These are phyloP conservation scores for Acanthopagrus latus DNA, from an alignment of 2,797 vertebrate genomes.

Conservation along the genomic window DNA sequence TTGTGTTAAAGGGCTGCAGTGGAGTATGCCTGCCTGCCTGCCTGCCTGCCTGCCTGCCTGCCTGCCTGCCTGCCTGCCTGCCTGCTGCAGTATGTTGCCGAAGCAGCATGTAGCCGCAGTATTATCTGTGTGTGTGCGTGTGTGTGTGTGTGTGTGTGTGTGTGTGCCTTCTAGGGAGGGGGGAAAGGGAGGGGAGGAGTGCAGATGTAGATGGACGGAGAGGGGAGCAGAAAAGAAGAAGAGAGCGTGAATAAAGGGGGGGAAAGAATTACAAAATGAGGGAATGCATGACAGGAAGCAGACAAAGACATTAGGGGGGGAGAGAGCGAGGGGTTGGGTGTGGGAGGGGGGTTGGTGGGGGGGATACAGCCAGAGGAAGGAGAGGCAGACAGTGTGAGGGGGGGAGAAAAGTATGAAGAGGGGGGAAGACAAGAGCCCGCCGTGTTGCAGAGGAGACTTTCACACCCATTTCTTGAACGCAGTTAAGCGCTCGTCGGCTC, in stretches of 20 bases:
- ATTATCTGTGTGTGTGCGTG: too few relatives aligned
- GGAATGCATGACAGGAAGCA: slow-evolving; percentile 76
- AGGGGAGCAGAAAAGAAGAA: slow-evolving; percentile 53
- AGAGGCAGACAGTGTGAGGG: slow-evolving; percentile 26
- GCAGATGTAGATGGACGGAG: slow-evolving; percentile 75
- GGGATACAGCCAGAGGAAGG: slow-evolving; percentile 44
- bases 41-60: slow-evolving; percentile 50
- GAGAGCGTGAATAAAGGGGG: slow-evolving; percentile 54
- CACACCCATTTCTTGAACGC: slow-evolving; percentile 69
- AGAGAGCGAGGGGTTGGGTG: slow-evolving; percentile 34
- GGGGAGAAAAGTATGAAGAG: slow-evolving; percentile 39
- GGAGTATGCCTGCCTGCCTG: slow-evolving; percentile 61
- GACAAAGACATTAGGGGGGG: slow-evolving; percentile 61
- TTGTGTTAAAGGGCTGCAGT: slow-evolving; percentile 74
- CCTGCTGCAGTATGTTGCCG: slow-evolving; percentile 79
- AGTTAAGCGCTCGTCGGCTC: slow-evolving; percentile 53
- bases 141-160: slow-evolving; percentile 74
- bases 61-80: too few relatives aligned
- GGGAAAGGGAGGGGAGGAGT: slow-evolving; percentile 59
- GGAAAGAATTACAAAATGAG: slow-evolving; percentile 51
- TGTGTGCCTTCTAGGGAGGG: slow-evolving; percentile 71
- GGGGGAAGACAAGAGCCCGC: slow-evolving; percentile 64
- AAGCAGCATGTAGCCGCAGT: slow-evolving; percentile 78
- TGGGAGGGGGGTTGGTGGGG: slow-evolving; percentile 16
- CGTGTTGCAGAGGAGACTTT: slow-evolving; percentile 75